phyloP scores from a whole-genome alignment of 2,888 invertebrate genomes.

The Eristalis pertinax region DNA sequence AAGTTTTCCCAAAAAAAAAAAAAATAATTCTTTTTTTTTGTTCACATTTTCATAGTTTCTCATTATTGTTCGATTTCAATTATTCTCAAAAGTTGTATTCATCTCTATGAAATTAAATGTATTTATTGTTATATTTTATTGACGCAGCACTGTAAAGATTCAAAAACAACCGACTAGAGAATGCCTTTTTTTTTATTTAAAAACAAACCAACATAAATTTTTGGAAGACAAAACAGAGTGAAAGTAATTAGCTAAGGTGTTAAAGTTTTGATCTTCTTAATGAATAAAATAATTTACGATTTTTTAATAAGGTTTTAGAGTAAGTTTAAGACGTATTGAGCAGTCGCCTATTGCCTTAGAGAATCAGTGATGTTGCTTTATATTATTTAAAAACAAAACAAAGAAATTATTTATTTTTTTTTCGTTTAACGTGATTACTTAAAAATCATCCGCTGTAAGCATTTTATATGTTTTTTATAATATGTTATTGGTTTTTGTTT shows the following conservation, averaged over 20 bases:
- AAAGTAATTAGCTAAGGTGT: background rate
- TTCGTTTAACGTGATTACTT: constrained; percentile 18
- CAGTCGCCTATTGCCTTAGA: constrained; percentile 53
- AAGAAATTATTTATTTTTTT: background rate
- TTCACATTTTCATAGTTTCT: constrained; percentile 3
- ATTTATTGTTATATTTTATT: constrained; percentile 53
- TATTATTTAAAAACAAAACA: background rate
- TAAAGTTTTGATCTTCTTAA: background rate
- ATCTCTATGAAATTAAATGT: constrained; percentile 10
- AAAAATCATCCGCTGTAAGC: constrained; percentile 39
- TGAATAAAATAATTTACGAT: too few relatives aligned
- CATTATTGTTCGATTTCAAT: constrained; percentile 31
- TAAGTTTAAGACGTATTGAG: constrained; percentile 30
- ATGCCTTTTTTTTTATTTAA: background rate
- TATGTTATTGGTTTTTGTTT: constrained; percentile 4
- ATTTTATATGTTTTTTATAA: constrained; percentile 8
- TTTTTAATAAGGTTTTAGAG: background rate
- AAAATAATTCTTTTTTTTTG: constrained; percentile 26
- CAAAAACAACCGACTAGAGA: constrained; percentile 14
- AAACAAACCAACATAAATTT: constrained; percentile 20
- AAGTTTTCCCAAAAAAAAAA: constrained; percentile 58
- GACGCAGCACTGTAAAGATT: constrained; percentile 54
- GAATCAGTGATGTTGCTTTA: background rate
- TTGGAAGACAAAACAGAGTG: constrained; percentile 62
- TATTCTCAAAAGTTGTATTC: constrained; percentile 21